Conservation (phyloP, 2,113 vertebrate genomes). For the Paramisgurnus dabryanus region DNA sequence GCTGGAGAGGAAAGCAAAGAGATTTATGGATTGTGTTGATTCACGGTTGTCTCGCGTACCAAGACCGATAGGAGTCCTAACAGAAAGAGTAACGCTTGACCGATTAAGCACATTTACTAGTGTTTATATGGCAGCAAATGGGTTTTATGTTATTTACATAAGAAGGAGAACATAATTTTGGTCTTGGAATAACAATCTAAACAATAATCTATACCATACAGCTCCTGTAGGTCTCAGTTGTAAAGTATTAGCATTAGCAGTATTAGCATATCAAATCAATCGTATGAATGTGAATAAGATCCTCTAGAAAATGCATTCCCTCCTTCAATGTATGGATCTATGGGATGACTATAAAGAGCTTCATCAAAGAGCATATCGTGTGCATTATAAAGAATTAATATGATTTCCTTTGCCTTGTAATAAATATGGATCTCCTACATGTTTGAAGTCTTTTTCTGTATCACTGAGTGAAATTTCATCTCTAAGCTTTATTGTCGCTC, state of each 20-base stretch:
- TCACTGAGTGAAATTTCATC: constrained; percentile 1
- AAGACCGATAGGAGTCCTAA: not conserved
- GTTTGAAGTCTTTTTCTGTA: not conserved
- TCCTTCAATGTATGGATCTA: not conserved
- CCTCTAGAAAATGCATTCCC: constrained; percentile 35
- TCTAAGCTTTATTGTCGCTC: not conserved
- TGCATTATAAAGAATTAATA: not conserved
- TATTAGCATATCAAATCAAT: too few species aligned
- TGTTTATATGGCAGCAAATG: too few species aligned
- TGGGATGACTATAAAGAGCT: constrained; percentile 33
- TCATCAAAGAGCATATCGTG: constrained; percentile 5
- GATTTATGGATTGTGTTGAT: constrained; percentile 17
- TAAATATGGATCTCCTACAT: constrained; percentile 1
- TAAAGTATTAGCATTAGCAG: too few species aligned
- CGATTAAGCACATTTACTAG: not conserved
- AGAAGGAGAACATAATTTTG: too few species aligned
- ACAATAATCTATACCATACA: too few species aligned
- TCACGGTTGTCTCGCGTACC: not conserved
- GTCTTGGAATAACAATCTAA: too few species aligned
- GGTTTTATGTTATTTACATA: too few species aligned
- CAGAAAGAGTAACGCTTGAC: not conserved
- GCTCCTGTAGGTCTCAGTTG: too few species aligned
- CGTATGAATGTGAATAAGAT: not conserved
- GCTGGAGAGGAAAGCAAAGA: constrained; percentile 8
- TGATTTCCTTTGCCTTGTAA: not conserved